Evolutionary conservation across 2,797 vertebrate species (phyloP).

Genomic region (Acanthurus lineatus): DNA sequence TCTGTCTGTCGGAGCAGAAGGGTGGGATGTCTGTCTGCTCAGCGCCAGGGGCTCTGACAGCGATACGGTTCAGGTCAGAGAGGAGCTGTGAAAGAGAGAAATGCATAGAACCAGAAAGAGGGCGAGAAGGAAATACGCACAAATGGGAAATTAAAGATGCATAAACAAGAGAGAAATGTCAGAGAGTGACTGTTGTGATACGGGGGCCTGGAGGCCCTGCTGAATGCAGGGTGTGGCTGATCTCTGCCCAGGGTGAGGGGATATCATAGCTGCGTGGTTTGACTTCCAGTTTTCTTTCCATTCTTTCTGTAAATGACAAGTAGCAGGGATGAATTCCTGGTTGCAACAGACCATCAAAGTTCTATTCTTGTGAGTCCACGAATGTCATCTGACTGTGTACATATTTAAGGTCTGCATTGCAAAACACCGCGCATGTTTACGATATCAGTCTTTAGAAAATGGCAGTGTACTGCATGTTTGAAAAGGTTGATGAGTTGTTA

Average conservation of each 20-base stretch:
- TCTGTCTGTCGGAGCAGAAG: slow-evolving; percentile 55
- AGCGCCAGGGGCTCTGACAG: slow-evolving; percentile 78
- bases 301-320: slow-evolving; percentile 42
- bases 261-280: slow-evolving; percentile 58
- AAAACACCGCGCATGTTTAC: neutral
- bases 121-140: slow-evolving; percentile 39
- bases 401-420: neutral
- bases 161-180: slow-evolving; percentile 69
- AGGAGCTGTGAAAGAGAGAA: slow-evolving; percentile 60
- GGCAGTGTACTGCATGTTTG: neutral
- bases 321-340: slow-evolving; percentile 58
- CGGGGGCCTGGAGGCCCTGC: slow-evolving; percentile 53
- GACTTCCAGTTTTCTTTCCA: slow-evolving; percentile 40
- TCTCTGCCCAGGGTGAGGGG: slow-evolving; percentile 58
- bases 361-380: slow-evolving; percentile 44
- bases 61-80: slow-evolving; percentile 78
- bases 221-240: slow-evolving; percentile 78
- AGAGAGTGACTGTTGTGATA: slow-evolving; percentile 71
- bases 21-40: slow-evolving; percentile 70
- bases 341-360: slow-evolving; percentile 74
- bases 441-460: slow-evolving; percentile 4
- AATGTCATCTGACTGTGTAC: slow-evolving; percentile 23
- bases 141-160: slow-evolving; percentile 64
- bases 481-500: neutral
- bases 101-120: slow-evolving; percentile 52